A percentile compares a stretch with the other conserved stretches of the same genome.
These are phyloP conservation scores for Gallinago stenura DNA, from an alignment of 2,797 vertebrate species.

Conservation along the genomic window DNA sequence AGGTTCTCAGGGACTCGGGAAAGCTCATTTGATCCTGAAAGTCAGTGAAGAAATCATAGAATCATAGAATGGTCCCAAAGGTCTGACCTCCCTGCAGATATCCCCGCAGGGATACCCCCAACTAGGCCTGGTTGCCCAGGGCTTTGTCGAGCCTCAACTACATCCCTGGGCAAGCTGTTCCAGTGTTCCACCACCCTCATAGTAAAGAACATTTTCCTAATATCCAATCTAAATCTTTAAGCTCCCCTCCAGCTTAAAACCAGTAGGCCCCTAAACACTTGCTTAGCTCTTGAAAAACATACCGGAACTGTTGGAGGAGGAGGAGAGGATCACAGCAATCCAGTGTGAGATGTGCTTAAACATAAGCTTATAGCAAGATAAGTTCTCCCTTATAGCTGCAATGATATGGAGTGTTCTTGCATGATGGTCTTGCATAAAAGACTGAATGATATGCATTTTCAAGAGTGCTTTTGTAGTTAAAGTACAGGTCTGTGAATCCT, in stretches of 20 bases:
- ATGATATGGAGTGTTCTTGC: not conserved
- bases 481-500: not conserved
- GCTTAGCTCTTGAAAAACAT: not conserved
- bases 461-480: not conserved
- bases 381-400: not conserved
- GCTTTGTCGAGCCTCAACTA: too few species aligned
- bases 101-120: too few species aligned
- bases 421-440: not conserved
- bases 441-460: not conserved
- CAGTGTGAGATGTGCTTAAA: not conserved
- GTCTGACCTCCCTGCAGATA: too few species aligned
- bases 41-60: not conserved
- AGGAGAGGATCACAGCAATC: not conserved
- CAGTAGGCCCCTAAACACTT: not conserved
- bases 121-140: too few species aligned
- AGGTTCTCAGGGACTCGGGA: not conserved
- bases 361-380: not conserved
- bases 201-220: too few species aligned
- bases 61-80: too few species aligned
- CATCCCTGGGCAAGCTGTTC: too few species aligned
- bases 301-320: not conserved
- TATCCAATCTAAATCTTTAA: too few species aligned
- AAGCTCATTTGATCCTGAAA: not conserved
- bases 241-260: too few species aligned
- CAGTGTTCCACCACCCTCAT: too few species aligned